These are phyloP conservation scores for Unio pictorum DNA, from an alignment of 2,888 invertebrate genomes.

Conservation along the genomic window DNA sequence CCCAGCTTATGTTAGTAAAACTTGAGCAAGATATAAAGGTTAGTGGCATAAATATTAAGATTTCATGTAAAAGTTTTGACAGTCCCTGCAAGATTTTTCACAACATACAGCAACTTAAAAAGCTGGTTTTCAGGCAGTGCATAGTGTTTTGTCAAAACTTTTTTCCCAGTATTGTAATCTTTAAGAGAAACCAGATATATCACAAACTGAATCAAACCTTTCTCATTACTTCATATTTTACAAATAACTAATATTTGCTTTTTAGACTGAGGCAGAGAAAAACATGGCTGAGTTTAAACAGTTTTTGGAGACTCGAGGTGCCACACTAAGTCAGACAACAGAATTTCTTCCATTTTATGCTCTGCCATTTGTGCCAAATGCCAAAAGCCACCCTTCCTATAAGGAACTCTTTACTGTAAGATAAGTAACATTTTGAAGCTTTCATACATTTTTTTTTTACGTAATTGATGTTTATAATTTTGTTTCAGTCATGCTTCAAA, in stretches of 20 bases:
- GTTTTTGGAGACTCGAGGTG: conserved; percentile 71
- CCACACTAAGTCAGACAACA: conserved; percentile 74
- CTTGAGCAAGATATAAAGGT: too few species aligned
- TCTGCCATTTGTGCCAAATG: conserved; percentile 76
- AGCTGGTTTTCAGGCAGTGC: too few species aligned
- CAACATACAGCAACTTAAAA: too few species aligned
- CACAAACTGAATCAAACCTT: background rate
- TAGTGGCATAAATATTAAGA: too few species aligned
- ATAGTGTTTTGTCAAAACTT: too few species aligned
- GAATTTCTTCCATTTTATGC: conserved; percentile 76
- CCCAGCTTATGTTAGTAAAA: too few species aligned
- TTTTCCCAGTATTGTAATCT: background rate
- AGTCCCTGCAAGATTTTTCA: too few species aligned
- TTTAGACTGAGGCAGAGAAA: conserved; percentile 49
- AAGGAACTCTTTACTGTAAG: conserved; percentile 73
- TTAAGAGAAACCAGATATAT: too few species aligned
- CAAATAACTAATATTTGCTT: background rate
- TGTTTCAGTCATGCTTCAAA: too few species aligned
- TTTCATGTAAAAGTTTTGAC: too few species aligned
- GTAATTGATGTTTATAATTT: too few species aligned
- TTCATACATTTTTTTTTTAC: too few species aligned
- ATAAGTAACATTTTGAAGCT: conserved; percentile 1
- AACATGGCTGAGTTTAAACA: conserved; percentile 66
- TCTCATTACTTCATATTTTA: background rate
- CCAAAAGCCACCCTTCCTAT: conserved; percentile 75